phyloP scores from a whole-genome alignment of 2,113 vertebrate genomes.

The Furnarius figulus region DNA sequence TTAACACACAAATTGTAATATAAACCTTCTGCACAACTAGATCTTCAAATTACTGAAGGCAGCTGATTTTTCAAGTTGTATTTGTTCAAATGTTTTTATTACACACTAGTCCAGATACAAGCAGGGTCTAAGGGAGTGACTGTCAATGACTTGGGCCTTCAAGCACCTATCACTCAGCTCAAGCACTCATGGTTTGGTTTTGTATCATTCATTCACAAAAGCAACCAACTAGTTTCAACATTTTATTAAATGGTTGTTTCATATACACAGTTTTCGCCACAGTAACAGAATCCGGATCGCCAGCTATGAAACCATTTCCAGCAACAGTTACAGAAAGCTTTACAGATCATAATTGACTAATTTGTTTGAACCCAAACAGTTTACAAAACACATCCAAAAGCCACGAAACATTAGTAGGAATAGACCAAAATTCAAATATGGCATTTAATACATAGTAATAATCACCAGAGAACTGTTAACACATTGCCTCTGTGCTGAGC shows the following conservation, averaged over 20 bases:
- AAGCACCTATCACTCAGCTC: constrained; percentile 73
- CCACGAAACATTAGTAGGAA: constrained; percentile 76
- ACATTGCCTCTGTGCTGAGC: constrained; percentile 56
- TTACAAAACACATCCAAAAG: constrained; percentile 74
- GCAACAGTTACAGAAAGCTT: constrained; percentile 78
- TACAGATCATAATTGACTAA: constrained; percentile 79
- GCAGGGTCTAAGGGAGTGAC: constrained; percentile 77
- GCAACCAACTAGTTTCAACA: constrained; percentile 83
- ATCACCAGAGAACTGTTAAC: constrained; percentile 66
- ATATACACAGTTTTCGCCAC: constrained; percentile 77
- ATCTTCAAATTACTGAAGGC: constrained; percentile 33
- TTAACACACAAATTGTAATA: constrained; percentile 39
- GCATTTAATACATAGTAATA: constrained; percentile 71
- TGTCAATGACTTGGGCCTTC: constrained; percentile 54
- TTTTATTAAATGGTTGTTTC: constrained; percentile 80
- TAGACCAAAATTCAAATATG: constrained; percentile 74
- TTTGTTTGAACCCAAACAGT: constrained; percentile 85
- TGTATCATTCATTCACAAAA: constrained; percentile 82
- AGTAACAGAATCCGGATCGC: constrained; percentile 73
- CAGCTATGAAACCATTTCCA: constrained; percentile 60
- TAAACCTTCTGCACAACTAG: constrained; percentile 19
- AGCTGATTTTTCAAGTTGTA: not conserved
- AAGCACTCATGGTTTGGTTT: constrained; percentile 62
- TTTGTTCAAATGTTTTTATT: constrained; percentile 8
- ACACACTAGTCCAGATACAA: constrained; percentile 70